These are phyloP conservation scores for Andrena cerasifolii DNA, from an alignment of 1,140 invertebrate genomes.

Conservation along the genomic window DNA sequence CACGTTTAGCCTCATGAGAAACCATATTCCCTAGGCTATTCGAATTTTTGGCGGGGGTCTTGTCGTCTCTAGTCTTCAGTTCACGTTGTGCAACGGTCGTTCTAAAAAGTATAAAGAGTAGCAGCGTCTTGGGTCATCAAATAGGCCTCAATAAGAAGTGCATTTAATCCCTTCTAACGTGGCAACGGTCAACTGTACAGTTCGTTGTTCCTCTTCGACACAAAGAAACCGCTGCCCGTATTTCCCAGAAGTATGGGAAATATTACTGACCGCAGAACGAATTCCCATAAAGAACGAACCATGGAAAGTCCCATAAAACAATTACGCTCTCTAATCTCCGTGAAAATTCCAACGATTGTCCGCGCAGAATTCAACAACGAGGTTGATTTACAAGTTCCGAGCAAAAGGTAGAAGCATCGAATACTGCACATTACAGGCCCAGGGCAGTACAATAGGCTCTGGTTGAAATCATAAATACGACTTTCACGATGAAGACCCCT, in stretches of 20 bases:
- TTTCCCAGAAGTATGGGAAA: not conserved
- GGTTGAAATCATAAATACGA: not conserved
- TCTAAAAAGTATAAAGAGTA: too few relatives aligned
- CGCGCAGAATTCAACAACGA: not conserved
- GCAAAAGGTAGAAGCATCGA: not conserved
- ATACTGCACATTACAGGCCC: not conserved
- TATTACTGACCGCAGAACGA: not conserved
- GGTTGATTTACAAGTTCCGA: not conserved
- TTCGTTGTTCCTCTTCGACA: not conserved
- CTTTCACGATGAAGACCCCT: not conserved
- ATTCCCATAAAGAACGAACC: not conserved
- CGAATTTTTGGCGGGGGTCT: not conserved
- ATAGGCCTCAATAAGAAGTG: not conserved
- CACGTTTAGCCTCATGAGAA: not conserved
- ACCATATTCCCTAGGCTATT: not conserved
- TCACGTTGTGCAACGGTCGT: not conserved
- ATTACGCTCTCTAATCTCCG: conserved; percentile 9
- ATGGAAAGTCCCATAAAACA: not conserved
- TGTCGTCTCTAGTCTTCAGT: not conserved
- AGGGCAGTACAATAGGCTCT: not conserved
- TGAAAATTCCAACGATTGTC: conserved; percentile 2
- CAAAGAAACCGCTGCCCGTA: not conserved
- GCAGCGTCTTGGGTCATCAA: not conserved
- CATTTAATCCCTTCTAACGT: too few relatives aligned
- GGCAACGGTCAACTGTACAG: not conserved